A percentile compares a stretch with the other conserved stretches of the same genome.
Evolutionary conservation across 2,113 vertebrate species (phyloP).

Genomic region (Zapornia atra): DNA sequence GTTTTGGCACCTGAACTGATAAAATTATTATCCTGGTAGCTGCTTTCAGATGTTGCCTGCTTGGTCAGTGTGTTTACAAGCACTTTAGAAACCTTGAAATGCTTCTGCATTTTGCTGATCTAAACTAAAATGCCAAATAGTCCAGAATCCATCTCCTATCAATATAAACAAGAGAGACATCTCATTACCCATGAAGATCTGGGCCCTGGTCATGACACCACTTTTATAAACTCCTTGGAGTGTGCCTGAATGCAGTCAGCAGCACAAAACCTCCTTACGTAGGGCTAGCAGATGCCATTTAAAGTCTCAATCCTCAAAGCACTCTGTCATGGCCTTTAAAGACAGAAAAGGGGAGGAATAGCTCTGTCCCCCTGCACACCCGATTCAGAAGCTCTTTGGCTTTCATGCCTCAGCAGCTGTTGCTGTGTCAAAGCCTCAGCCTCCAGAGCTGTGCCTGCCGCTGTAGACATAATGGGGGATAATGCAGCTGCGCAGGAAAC

Average conservation of each 20-base stretch:
- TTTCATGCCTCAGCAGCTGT: background rate
- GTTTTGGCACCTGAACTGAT: background rate
- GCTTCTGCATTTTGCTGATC: background rate
- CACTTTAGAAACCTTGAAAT: background rate
- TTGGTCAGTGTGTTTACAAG: background rate
- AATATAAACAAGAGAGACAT: background rate
- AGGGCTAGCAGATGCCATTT: background rate
- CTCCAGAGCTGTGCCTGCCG: background rate
- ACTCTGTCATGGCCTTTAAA: background rate
- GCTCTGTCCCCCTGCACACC: background rate
- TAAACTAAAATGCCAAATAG: background rate
- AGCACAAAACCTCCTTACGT: rapidly evolving
- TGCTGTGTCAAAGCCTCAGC: background rate
- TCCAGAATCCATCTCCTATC: background rate
- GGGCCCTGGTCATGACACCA: background rate
- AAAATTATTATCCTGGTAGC: background rate
- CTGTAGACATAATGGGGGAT: background rate
- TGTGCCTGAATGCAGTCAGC: background rate
- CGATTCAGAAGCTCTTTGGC: background rate
- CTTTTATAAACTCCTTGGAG: background rate
- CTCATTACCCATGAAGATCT: background rate
- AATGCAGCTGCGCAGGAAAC: background rate
- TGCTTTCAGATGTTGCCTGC: background rate
- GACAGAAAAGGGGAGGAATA: background rate
- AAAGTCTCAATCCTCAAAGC: background rate